Conservation (phyloP, 2,888 invertebrate genomes). For the Cremastobaeus sp. region DNA sequence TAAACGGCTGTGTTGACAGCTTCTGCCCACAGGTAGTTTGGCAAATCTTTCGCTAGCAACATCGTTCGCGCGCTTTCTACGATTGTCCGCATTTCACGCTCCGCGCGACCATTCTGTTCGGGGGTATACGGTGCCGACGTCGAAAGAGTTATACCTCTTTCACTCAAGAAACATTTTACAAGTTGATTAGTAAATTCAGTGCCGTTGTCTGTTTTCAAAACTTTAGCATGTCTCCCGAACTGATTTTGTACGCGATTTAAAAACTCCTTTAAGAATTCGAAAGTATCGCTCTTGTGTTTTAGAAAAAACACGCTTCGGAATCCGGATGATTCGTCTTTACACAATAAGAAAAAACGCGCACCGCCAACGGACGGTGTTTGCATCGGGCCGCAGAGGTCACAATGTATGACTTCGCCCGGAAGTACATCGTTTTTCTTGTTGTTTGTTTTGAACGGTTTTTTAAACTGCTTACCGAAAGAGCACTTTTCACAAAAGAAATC, state of each 20-base stretch:
- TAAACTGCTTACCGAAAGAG: slow-evolving; percentile 17
- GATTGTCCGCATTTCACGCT: slow-evolving; percentile 61
- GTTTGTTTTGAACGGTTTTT: slow-evolving; percentile 14
- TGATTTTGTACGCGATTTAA: slow-evolving; percentile 23
- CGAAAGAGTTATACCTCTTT: slow-evolving; percentile 46
- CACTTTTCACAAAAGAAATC: slow-evolving; percentile 33
- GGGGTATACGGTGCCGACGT: slow-evolving; percentile 59
- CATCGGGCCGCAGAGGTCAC: slow-evolving; percentile 41
- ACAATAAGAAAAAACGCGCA: slow-evolving; percentile 39
- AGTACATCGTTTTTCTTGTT: slow-evolving; percentile 4
- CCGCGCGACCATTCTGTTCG: slow-evolving; percentile 60
- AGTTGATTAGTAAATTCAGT: slow-evolving; percentile 27
- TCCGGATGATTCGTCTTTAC: slow-evolving; percentile 51
- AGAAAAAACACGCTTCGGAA: slow-evolving; percentile 51
- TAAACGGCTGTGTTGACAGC: slow-evolving; percentile 47
- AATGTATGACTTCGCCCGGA: slow-evolving; percentile 18
- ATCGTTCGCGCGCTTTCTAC: slow-evolving; percentile 59
- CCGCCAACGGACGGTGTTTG: slow-evolving; percentile 37
- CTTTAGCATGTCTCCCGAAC: slow-evolving; percentile 29
- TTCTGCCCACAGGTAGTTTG: slow-evolving; percentile 53
- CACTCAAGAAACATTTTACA: slow-evolving; percentile 15
- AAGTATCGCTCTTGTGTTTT: slow-evolving; percentile 52
- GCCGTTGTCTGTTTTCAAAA: slow-evolving; percentile 40
- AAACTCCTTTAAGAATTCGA: slow-evolving; percentile 9
- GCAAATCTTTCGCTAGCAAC: slow-evolving; percentile 48